phyloP scores from a whole-genome alignment of 2,888 invertebrate genomes.

The Trypoxylon attenuatum region DNA sequence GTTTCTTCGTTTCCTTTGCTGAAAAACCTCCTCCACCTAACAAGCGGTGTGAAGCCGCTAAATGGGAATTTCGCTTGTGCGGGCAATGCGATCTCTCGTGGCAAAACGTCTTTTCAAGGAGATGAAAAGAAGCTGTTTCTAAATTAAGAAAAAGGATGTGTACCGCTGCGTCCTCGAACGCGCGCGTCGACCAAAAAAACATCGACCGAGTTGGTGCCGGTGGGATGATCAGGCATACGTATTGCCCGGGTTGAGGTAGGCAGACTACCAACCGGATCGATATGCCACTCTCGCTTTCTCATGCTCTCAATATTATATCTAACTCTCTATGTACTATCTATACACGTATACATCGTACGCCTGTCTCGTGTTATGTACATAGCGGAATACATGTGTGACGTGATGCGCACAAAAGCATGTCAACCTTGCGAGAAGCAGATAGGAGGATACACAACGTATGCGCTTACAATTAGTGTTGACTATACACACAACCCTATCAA shows the following conservation, averaged over 20 bases:
- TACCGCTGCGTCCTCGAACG: slow-evolving; percentile 8
- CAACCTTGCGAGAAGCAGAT: too few relatives aligned
- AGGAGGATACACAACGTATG: too few relatives aligned
- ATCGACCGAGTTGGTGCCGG: slow-evolving; percentile 21
- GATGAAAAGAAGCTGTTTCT: background rate
- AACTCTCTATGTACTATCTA: slow-evolving; percentile 16
- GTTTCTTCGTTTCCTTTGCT: too few relatives aligned
- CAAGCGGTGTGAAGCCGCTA: too few relatives aligned
- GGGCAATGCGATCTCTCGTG: too few relatives aligned
- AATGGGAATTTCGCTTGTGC: too few relatives aligned
- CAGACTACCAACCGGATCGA: slow-evolving; percentile 59
- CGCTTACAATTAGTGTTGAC: too few relatives aligned
- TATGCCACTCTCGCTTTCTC: slow-evolving; percentile 65
- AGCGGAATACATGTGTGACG: background rate
- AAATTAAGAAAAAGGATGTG: slow-evolving; percentile 10
- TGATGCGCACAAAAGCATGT: background rate
- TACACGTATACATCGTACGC: background rate
- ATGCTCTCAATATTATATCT: slow-evolving; percentile 52
- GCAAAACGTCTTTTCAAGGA: background rate
- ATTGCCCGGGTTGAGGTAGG: slow-evolving; percentile 54
- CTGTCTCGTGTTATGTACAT: background rate
- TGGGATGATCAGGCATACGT: slow-evolving; percentile 26
- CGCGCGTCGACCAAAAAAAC: slow-evolving; percentile 10
- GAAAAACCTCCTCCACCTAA: too few relatives aligned
- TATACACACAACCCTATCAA: too few relatives aligned